A percentile compares a stretch with the other conserved stretches of the same genome.
Conservation (phyloP, 2,888 invertebrate species). For the Idaea dimidiata region DNA sequence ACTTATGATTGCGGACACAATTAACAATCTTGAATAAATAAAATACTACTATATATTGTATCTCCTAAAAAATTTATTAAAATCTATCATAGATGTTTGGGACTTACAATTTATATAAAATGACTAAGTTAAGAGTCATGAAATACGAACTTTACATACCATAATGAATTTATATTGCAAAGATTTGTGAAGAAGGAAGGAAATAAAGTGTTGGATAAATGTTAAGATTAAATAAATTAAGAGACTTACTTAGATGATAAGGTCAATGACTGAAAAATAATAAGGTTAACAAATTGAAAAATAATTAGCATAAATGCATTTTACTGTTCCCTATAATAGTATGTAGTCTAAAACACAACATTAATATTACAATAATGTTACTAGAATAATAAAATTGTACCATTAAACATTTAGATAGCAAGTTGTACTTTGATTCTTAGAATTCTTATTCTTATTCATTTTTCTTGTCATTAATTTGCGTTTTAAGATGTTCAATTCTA, state of each 20-base stretch:
- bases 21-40: background rate
- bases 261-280: background rate
- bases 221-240: background rate
- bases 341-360: background rate
- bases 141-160: background rate
- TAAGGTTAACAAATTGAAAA: background rate
- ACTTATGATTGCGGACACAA: too few species aligned
- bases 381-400: conserved; percentile 29
- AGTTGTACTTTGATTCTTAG: conserved; percentile 11
- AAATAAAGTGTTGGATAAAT: background rate
- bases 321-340: background rate
- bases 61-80: conserved; percentile 6
- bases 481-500: conserved; percentile 83
- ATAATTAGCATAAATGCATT: background rate
- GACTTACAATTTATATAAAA: background rate
- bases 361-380: conserved; percentile 1
- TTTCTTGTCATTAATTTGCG: conserved; percentile 44
- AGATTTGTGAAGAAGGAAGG: too few species aligned
- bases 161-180: too few species aligned
- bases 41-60: background rate
- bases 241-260: background rate
- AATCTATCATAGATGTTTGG: background rate
- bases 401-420: conserved; percentile 18
- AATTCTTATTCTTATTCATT: conserved; percentile 36
- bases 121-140: background rate